These are phyloP conservation scores for Lutjanus argentimaculatus DNA, from an alignment of 2,797 vertebrate species.

Conservation along the genomic window DNA sequence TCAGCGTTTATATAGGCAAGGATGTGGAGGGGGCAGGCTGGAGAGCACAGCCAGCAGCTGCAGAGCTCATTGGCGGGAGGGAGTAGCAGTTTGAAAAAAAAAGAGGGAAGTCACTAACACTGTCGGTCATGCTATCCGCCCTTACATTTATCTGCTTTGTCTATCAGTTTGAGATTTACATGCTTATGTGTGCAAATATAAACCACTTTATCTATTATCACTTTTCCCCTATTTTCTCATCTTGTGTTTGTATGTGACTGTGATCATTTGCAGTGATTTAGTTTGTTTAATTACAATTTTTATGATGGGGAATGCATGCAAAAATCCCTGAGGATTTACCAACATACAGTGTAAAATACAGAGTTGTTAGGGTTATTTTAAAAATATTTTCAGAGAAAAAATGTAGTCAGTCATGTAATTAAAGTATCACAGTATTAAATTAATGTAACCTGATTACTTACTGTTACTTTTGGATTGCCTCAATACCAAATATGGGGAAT, in stretches of 20 bases:
- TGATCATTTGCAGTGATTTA: neutral
- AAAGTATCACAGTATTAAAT: no score
- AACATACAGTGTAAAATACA: neutral
- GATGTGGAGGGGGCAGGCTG: constrained; percentile 72
- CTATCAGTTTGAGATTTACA: constrained; percentile 6
- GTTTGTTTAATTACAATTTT: neutral
- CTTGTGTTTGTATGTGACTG: neutral
- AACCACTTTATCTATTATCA: neutral
- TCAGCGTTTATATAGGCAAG: constrained; percentile 78
- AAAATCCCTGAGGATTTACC: no score
- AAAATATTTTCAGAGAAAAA: no score
- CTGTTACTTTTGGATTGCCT: no score
- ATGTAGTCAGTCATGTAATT: no score
- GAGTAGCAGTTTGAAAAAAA: constrained; percentile 43
- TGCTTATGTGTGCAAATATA: neutral
- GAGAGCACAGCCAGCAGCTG: constrained; percentile 74
- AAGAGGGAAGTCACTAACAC: constrained; percentile 52
- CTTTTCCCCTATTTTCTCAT: neutral
- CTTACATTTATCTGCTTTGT: constrained; percentile 17
- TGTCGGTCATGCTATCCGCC: constrained; percentile 16
- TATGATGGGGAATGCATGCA: no score
- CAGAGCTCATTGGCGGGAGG: constrained; percentile 69
- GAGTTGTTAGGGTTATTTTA: no score
- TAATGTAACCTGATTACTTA: no score
- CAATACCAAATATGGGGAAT: no score